phyloP scores from a whole-genome alignment of 2,888 invertebrate species.

The Agrochola litura region DNA sequence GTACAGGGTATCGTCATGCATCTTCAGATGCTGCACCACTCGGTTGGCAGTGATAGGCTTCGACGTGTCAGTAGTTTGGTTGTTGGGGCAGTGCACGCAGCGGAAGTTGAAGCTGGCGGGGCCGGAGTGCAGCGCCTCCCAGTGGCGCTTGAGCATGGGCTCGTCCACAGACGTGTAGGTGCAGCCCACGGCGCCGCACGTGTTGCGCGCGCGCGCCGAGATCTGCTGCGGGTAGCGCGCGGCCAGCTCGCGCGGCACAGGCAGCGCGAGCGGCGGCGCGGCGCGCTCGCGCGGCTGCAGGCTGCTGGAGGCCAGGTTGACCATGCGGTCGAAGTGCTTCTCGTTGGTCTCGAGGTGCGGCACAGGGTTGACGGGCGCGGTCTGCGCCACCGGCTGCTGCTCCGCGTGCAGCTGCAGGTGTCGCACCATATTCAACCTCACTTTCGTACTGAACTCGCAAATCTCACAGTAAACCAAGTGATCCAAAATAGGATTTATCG shows the following conservation, averaged over 20 bases:
- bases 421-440: slow-evolving; percentile 93
- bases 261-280: slow-evolving; percentile 64
- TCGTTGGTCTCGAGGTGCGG: slow-evolving; percentile 94
- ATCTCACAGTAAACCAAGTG: slow-evolving; percentile 91
- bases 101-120: slow-evolving; percentile 90
- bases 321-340: slow-evolving; percentile 96
- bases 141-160: slow-evolving; percentile 93
- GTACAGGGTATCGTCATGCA: slow-evolving; percentile 93
- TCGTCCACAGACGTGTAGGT: slow-evolving; percentile 93
- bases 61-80: slow-evolving; percentile 86
- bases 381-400: slow-evolving; percentile 91
- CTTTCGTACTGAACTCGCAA: slow-evolving; percentile 93
- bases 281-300: slow-evolving; percentile 64
- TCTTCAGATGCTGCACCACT: slow-evolving; percentile 93
- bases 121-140: slow-evolving; percentile 93
- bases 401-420: slow-evolving; percentile 93
- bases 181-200: slow-evolving; percentile 93
- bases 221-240: slow-evolving; percentile 87
- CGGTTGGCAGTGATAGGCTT: slow-evolving; percentile 90
- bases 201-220: slow-evolving; percentile 90
- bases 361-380: slow-evolving; percentile 95
- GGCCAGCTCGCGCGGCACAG: slow-evolving; percentile 71
- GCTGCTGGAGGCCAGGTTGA: slow-evolving; percentile 95
- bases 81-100: slow-evolving; percentile 93
- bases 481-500: slow-evolving; percentile 92